Evolutionary conservation across 2,113 vertebrate genomes (phyloP), one percentile per base, ranked within the genome.

Genomic region (Corapipo altera): DNA sequence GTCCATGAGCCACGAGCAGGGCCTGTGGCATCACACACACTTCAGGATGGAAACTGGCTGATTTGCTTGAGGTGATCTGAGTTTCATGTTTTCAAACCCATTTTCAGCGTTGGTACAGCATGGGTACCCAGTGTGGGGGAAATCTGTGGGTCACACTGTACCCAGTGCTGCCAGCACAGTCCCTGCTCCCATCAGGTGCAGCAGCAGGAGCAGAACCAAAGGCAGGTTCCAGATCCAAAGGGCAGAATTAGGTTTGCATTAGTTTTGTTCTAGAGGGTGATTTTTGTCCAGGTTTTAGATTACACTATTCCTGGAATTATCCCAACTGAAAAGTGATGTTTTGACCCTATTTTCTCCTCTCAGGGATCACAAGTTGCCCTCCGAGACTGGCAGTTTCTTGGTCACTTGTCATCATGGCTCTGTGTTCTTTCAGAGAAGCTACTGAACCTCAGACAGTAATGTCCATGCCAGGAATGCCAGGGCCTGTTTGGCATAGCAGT

Each of bases 1-100:
- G 22, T 43, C 71, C 4, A 0, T 62, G 35, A 62, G 14, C 46
- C 48, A 8, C 33, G 24, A 64, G 48, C 0, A 5, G 21, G 32
- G 37, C 59, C 51, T n/a, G 44, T 76, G 62, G 39, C 62, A 82
- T 27, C 33, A 30, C 0, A 1, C 8, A 30, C 9, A 3, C 26
- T 85, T 85, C 52, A 72, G 73, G 20, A 41, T 24, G n/a, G 66
- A 93, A 86, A 66, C 10, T 15, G 44, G 6, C 20, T 86, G 24
- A 35, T 86, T 85, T 93, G 11, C 18, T 58, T 33, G 52, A 74
- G 73, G 52, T 44, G 0, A 83, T 17, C 55, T 86, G 44, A 18
- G 39, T 35, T 92, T 73, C 33, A 15, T 8, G 49, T 35, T 94
- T 70, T 33, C 72, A 92, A 79, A 55, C 62, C 1, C 33, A 21